Base-by-base conservation (phyloP, 2,113 vertebrate species). In the Australoheros scitulus region DNA sequence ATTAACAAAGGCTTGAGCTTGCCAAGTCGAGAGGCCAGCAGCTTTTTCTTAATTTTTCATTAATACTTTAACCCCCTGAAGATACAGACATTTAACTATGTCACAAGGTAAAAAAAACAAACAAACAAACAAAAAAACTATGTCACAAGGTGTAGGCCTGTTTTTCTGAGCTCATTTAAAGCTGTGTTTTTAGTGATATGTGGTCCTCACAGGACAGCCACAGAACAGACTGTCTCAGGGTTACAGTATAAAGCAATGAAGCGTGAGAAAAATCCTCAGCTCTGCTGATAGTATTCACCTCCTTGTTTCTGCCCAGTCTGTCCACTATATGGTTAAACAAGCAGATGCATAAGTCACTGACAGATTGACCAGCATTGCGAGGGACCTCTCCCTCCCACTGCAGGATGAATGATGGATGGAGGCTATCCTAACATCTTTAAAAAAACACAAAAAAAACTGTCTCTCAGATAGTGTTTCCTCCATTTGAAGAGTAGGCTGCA, bases 361-460 rank as follows among this genome's bases (percentile, higher is more conserved):
- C 82, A 88, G 75, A 87, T 86, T 76, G 72, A 82, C 82, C 59
- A 86, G 79, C 41, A 56, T 20, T 61, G 55, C 5, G 34, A 76
- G 58, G 77, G 86, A 70, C 63, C 80, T 50, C 79, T 80, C 59
- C 6, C 24, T 60, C 76, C 63, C 78, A 59, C 52, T 26, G 84
- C 57, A 65, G 20, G 38, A 77, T 77, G 70, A 86, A 65, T 61
- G 61, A 77, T 86, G 65, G 26, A 78, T 15, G 60, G 34, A 77
- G 56, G 41, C 60, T 89, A 77, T 87, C 7, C 43, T 20, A 29
- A 80, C 63, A 65, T 43, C 13, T 63, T 65, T 41, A 38, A 38
- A 38, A 38, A 38, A 38, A 20, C 55, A 52, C 72, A 88, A 36
- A 22, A 58, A 22, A 58, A 52, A 77, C 14, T 11, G 59, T 72